These are phyloP conservation scores for Aleiodes sp. DNA, from an alignment of 1,140 invertebrate genomes.

Conservation along the genomic window DNA sequence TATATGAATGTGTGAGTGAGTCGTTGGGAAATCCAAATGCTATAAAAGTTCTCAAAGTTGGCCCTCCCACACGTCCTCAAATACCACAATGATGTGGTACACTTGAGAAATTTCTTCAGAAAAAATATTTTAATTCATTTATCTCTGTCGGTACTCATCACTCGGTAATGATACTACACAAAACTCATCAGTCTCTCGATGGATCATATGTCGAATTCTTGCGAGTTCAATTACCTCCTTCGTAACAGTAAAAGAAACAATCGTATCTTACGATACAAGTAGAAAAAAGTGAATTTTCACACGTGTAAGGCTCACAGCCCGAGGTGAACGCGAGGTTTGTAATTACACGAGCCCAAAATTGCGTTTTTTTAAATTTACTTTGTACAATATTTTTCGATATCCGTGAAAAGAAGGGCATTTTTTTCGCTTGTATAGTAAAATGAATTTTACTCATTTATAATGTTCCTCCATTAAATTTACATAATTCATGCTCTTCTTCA, in stretches of 20 bases:
- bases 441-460: too few relatives aligned
- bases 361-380: too few relatives aligned
- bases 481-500: too few relatives aligned
- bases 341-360: too few relatives aligned
- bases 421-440: too few relatives aligned
- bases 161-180: neutral
- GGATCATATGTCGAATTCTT: neutral
- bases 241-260: neutral
- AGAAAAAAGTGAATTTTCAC: too few relatives aligned
- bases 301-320: too few relatives aligned
- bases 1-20: slow-evolving; percentile 19
- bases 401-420: too few relatives aligned
- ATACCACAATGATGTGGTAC: neutral
- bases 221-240: neutral
- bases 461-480: too few relatives aligned
- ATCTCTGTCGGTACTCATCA: neutral
- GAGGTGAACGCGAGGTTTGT: too few relatives aligned
- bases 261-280: too few relatives aligned
- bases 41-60: slow-evolving; percentile 41
- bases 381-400: too few relatives aligned
- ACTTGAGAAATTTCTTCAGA: neutral
- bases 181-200: neutral
- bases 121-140: neutral
- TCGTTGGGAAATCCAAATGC: slow-evolving; percentile 40
- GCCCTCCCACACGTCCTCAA: neutral